Conservation (phyloP, 1,140 invertebrate genomes). For the Nasonia vitripennis region DNA sequence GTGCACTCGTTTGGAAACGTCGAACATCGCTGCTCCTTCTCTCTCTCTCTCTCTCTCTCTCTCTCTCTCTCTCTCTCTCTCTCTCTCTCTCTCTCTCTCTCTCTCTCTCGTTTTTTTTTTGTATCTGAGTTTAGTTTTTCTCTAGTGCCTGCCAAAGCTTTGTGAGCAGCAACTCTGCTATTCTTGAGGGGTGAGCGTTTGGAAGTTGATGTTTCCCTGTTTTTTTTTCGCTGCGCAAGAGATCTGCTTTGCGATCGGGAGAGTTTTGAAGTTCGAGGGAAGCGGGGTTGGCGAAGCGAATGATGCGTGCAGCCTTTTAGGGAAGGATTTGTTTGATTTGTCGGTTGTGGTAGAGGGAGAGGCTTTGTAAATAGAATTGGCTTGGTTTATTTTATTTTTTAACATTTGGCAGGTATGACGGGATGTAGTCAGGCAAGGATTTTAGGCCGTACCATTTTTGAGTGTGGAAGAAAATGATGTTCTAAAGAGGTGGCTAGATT, state of each 20-base stretch:
- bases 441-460: no score
- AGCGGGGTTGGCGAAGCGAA: neutral
- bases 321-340: neutral
- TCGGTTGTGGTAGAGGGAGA: neutral
- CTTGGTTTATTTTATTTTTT: no score
- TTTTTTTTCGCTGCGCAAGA: neutral
- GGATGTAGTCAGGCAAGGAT: no score
- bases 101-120: slow-evolving; percentile 36
- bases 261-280: neutral
- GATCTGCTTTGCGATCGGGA: neutral
- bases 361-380: no score
- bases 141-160: slow-evolving; percentile 19
- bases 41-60: slow-evolving; percentile 53
- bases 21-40: slow-evolving; percentile 63
- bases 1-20: slow-evolving; percentile 68
- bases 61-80: slow-evolving; percentile 54
- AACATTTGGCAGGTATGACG: no score
- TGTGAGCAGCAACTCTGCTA: slow-evolving; percentile 21
- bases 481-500: no score
- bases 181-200: slow-evolving; percentile 2
- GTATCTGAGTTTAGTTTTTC: neutral
- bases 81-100: slow-evolving; percentile 55
- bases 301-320: neutral
- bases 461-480: no score
- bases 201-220: neutral